phyloP scores from a whole-genome alignment of 2,797 vertebrate genomes.

The Hypotaenidia okinawae region DNA sequence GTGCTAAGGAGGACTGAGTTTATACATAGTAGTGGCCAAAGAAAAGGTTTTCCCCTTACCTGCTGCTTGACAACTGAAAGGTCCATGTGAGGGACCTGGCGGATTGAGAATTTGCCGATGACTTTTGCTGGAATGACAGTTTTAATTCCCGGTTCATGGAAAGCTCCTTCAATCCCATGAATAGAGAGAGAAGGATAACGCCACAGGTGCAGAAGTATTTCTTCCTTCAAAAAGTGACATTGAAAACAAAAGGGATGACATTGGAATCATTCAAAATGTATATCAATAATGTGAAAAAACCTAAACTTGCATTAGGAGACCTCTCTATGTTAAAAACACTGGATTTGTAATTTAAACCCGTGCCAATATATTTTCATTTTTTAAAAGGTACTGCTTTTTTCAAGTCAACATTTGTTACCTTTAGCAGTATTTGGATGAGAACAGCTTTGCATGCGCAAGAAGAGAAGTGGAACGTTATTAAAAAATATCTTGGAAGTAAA shows the following conservation, averaged over 20 bases:
- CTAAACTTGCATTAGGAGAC: neutral
- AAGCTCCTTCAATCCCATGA: constrained; percentile 92
- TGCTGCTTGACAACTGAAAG: constrained; percentile 83
- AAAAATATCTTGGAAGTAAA: neutral
- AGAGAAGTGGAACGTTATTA: neutral
- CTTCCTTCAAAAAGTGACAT: constrained; percentile 79
- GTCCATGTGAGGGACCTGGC: constrained; percentile 90
- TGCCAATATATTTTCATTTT: accelerated
- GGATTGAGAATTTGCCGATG: constrained; percentile 91
- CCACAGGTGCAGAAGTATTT: constrained; percentile 89
- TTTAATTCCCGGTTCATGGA: constrained; percentile 86
- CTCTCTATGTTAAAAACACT: neutral
- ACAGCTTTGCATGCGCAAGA: neutral
- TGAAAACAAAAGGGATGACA: neutral
- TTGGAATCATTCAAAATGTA: neutral
- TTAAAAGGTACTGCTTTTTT: neutral
- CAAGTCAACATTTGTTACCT: neutral
- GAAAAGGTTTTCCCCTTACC: constrained; percentile 72
- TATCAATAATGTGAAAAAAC: neutral
- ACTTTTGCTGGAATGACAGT: constrained; percentile 92
- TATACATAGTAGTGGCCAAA: neutral
- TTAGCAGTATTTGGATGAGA: neutral
- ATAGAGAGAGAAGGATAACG: constrained; percentile 89
- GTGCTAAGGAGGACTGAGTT: neutral
- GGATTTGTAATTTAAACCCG: neutral